phyloP scores from a whole-genome alignment of 2,888 invertebrate genomes.

The Rhagonycha fulva region DNA sequence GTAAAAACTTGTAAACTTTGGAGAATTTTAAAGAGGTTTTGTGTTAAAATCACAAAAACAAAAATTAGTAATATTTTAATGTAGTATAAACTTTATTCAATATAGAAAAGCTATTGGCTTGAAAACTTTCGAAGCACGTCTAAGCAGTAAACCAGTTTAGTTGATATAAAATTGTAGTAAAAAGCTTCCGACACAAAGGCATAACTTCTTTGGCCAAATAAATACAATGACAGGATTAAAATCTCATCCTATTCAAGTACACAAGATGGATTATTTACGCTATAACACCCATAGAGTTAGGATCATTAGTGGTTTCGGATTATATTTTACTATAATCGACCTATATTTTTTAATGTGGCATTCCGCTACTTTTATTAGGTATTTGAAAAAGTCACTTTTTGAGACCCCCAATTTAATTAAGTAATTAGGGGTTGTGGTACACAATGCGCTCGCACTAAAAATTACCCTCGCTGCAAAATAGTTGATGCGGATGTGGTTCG shows the following conservation, averaged over 20 bases:
- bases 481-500: no score
- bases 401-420: neutral
- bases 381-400: no score
- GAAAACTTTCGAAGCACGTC: conserved; percentile 20
- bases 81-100: conserved; percentile 21
- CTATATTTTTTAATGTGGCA: neutral
- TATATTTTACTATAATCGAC: neutral
- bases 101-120: conserved; percentile 21
- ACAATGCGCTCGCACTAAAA: no score
- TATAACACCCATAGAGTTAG: conserved; percentile 44
- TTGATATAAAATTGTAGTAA: conserved; percentile 11
- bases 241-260: conserved; percentile 53
- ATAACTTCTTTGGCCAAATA: conserved; percentile 20
- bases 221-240: conserved; percentile 53
- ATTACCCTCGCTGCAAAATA: neutral
- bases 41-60: conserved; percentile 1
- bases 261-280: conserved; percentile 54
- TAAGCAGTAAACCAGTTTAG: conserved; percentile 33
- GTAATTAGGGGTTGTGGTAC: neutral
- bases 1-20: neutral
- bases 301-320: conserved; percentile 45
- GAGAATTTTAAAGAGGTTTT: neutral
- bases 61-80: conserved; percentile 11
- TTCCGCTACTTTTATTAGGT: neutral
- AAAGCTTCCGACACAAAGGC: conserved; percentile 3